Percentiles rank a stretch among this genome's conserved stretches.
Evolutionary conservation across 2,888 invertebrate species (phyloP).

Genomic region (Stomorhina lunata): DNA sequence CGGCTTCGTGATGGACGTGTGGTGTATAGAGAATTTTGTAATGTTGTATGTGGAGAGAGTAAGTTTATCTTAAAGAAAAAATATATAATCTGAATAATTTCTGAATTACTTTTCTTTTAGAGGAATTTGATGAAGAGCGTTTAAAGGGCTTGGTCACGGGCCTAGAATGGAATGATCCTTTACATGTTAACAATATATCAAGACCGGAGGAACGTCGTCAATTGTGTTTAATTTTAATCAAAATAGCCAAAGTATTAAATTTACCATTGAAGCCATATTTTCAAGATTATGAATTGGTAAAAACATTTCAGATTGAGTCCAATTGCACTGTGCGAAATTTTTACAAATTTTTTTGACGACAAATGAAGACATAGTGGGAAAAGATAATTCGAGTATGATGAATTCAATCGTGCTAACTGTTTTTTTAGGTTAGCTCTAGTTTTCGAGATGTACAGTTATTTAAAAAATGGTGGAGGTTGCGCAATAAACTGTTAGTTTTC

Average conservation of each 20-base stretch:
- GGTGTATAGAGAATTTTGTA: slow-evolving; percentile 87
- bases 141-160: slow-evolving; percentile 80
- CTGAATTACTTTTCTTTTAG: slow-evolving; percentile 52
- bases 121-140: slow-evolving; percentile 67
- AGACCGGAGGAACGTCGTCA: slow-evolving; percentile 85
- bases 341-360: background rate
- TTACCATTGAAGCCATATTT: slow-evolving; percentile 86
- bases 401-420: too few relatives aligned
- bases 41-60: slow-evolving; percentile 82
- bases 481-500: too few relatives aligned
- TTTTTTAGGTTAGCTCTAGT: too few relatives aligned
- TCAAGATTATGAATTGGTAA: slow-evolving; percentile 79
- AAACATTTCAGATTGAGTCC: background rate
- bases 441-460: too few relatives aligned
- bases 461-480: too few relatives aligned
- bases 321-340: background rate
- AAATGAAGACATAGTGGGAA: too few relatives aligned
- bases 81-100: background rate
- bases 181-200: slow-evolving; percentile 85
- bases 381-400: too few relatives aligned
- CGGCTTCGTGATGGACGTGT: slow-evolving; percentile 89
- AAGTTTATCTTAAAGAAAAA: slow-evolving; percentile 71
- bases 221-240: slow-evolving; percentile 85
- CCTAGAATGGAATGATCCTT: slow-evolving; percentile 85
- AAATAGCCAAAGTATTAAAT: slow-evolving; percentile 85